Conservation (phyloP, 2,113 vertebrate species). For the Phoxinus phoxinus region DNA sequence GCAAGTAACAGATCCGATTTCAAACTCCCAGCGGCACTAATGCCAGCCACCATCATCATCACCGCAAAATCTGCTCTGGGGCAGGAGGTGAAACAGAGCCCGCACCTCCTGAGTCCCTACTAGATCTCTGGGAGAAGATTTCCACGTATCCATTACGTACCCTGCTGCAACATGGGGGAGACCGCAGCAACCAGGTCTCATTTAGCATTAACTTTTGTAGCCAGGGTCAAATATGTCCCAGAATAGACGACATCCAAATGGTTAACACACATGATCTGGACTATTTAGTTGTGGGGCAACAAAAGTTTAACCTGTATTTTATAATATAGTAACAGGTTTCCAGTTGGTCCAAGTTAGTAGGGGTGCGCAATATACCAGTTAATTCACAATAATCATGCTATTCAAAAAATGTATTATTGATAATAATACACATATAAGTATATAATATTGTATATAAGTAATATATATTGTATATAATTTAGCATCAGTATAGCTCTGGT, state of each 20-base stretch:
- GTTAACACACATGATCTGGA: neutral
- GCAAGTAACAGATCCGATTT: constrained; percentile 72
- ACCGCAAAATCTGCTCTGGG: constrained; percentile 73
- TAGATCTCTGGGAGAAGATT: constrained; percentile 25
- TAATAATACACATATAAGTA: neutral
- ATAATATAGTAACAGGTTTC: neutral
- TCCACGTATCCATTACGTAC: constrained; percentile 27
- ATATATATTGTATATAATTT: neutral
- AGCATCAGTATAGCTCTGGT: neutral
- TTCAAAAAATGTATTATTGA: neutral
- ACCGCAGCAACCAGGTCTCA: constrained; percentile 45
- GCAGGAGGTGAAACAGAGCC: constrained; percentile 46
- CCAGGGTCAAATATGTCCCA: constrained; percentile 8
- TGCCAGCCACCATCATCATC: constrained; percentile 70
- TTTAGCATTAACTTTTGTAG: constrained; percentile 46
- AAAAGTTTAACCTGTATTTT: neutral
- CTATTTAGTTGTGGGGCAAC: neutral
- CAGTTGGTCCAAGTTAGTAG: neutral
- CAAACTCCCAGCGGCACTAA: constrained; percentile 74
- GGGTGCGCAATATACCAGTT: neutral
- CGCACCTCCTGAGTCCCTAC: constrained; percentile 29
- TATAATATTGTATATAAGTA: neutral
- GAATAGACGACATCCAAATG: neutral
- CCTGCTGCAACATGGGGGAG: neutral
- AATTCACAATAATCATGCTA: neutral